These are phyloP conservation scores for Hypsopygia costalis DNA, from an alignment of 2,888 invertebrate species.

Conservation along the genomic window DNA sequence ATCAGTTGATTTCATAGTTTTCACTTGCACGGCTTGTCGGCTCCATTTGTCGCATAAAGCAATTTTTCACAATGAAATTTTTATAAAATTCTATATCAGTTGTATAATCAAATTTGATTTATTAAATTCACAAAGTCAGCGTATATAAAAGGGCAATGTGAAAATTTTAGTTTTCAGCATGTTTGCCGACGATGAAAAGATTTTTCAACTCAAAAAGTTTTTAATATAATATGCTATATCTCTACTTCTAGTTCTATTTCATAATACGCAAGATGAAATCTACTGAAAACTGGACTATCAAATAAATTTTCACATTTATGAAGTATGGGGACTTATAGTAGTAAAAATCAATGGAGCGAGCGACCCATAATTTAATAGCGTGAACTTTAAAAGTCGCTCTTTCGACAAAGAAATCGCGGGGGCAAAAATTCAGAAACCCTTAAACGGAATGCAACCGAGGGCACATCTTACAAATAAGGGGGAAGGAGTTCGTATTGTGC, in stretches of 20 bases:
- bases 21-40: slow-evolving; percentile 33
- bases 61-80: slow-evolving; percentile 8
- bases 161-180: background rate
- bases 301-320: slow-evolving; percentile 25
- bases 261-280: background rate
- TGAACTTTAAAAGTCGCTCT: slow-evolving; percentile 57
- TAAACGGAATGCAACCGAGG: slow-evolving; percentile 50
- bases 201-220: background rate
- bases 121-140: background rate
- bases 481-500: slow-evolving; percentile 62
- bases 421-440: slow-evolving; percentile 55
- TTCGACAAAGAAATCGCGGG: slow-evolving; percentile 48
- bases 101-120: slow-evolving; percentile 1
- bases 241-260: background rate
- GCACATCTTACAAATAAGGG: slow-evolving; percentile 67
- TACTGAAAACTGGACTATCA: slow-evolving; percentile 5
- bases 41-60: slow-evolving; percentile 26
- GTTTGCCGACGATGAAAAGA: background rate
- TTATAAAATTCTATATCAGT: background rate
- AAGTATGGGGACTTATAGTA: slow-evolving; percentile 16
- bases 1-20: slow-evolving; percentile 62
- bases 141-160: background rate
- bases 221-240: background rate
- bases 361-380: slow-evolving; percentile 58
- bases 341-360: slow-evolving; percentile 55